Conservation (phyloP, 2,113 vertebrate genomes). For the Nycticryphes semicollaris region DNA sequence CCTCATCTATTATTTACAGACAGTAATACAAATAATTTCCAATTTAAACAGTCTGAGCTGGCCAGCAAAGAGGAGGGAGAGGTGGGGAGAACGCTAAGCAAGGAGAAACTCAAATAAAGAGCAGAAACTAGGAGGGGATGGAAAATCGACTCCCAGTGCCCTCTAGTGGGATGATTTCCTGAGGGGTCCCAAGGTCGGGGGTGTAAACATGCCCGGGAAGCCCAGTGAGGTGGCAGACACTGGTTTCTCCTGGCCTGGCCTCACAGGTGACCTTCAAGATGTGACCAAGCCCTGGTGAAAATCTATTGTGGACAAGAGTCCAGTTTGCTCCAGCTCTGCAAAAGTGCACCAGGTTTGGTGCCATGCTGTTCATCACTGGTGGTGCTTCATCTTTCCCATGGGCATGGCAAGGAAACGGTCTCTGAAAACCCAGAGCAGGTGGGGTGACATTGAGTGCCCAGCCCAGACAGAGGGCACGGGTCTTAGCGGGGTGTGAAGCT, state of each 20-base stretch:
- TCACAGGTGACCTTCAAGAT: background rate
- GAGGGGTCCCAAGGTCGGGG: background rate
- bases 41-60: conserved; percentile 86
- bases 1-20: conserved; percentile 93
- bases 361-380: rapidly evolving
- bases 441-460: rapidly evolving
- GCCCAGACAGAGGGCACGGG: rapidly evolving
- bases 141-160: conserved; percentile 62
- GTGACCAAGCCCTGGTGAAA: background rate
- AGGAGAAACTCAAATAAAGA: conserved; percentile 62
- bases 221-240: background rate
- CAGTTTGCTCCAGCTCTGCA: background rate
- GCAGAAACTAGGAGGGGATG: conserved; percentile 26
- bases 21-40: conserved; percentile 92
- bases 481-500: background rate
- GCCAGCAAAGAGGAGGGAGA: conserved; percentile 72
- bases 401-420: background rate
- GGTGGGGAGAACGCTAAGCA: conserved; percentile 19
- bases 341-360: rapidly evolving
- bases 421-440: background rate
- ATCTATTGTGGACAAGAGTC: background rate
- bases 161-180: conserved; percentile 52
- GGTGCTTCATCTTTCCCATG: background rate
- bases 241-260: background rate
- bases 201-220: background rate